Conservation (phyloP, 2,888 invertebrate species). For the Prenolepis imparis region DNA sequence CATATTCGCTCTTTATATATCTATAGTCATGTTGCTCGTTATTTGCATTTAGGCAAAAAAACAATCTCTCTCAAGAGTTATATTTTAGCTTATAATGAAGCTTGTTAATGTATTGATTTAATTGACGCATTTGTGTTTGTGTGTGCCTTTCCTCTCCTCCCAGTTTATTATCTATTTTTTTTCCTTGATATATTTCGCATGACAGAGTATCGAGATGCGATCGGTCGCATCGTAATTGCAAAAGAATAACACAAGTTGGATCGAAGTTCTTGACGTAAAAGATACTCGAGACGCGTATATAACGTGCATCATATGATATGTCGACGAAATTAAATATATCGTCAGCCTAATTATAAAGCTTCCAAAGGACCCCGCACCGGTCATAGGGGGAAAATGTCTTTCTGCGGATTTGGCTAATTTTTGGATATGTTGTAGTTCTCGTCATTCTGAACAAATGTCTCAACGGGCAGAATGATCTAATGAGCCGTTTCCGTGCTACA, state of each 20-base stretch:
- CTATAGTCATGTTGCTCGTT: constrained; percentile 17
- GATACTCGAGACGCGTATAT: constrained; percentile 26
- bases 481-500: no score
- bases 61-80: not conserved
- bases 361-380: no score
- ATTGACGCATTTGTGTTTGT: constrained; percentile 75
- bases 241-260: constrained; percentile 17
- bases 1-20: constrained; percentile 4
- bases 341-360: constrained; percentile 18
- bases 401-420: no score
- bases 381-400: no score
- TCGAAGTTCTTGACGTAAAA: constrained; percentile 6
- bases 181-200: not conserved
- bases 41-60: constrained; percentile 7
- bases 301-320: not conserved
- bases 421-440: no score
- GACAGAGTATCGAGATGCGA: not conserved
- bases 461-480: no score
- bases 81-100: not conserved
- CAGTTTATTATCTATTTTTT: constrained; percentile 24
- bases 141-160: constrained; percentile 26
- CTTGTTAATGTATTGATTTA: constrained; percentile 66
- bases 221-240: constrained; percentile 28
- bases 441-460: no score
- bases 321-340: not conserved